Evolutionary conservation across 2,888 invertebrate species (phyloP), one percentile per base, ranked within the genome.

Genomic region (Diploptera punctata): DNA sequence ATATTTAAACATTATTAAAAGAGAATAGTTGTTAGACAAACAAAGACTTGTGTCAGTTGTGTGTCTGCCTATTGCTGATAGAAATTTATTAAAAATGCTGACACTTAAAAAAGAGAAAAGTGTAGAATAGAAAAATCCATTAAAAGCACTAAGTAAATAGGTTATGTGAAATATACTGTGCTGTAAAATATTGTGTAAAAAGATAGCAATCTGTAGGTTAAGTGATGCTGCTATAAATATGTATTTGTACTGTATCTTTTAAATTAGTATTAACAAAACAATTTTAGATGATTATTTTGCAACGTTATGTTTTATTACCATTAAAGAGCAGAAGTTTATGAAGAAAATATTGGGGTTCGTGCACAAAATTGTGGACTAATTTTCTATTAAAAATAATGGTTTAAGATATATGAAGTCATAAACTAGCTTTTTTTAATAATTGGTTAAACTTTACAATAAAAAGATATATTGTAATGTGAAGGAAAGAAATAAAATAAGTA

Each of bases 61-160:
- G 60, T 70, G 71, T 71, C 52, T 71, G 71, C 71, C 71, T 71
- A 52, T 65, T 52, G 65, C 70, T 70, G 44, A 70, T 62, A 70
- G 26, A 67, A 71, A 67, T 38, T 65, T 47, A 62, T 67, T 38
- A 65, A 71, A 29, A 44, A 47, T 65, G 65, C 65, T 65, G 47
- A 65, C 47, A 67, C 71, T 71, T 67, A 71, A 52, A 65, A 69
- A 69, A 38, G 54, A 62, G 61, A 62, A 62, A 65, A 65, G 65
- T 65, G 19, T 10, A 26, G 44, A 43, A 44, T 26, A 44, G 47
- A 43, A n/a, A n/a, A 65, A 47, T 65, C 65, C 47, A 65, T 65
- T 44, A 43, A 47, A 43, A 65, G 26, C 26, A 62, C 62, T 43
- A 9, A 43, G 43, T 26, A 24, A 65, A 9, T 26, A 26, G 29